Evolutionary conservation across 2,888 invertebrate genomes (phyloP).

Genomic region (Metellina segmentata): DNA sequence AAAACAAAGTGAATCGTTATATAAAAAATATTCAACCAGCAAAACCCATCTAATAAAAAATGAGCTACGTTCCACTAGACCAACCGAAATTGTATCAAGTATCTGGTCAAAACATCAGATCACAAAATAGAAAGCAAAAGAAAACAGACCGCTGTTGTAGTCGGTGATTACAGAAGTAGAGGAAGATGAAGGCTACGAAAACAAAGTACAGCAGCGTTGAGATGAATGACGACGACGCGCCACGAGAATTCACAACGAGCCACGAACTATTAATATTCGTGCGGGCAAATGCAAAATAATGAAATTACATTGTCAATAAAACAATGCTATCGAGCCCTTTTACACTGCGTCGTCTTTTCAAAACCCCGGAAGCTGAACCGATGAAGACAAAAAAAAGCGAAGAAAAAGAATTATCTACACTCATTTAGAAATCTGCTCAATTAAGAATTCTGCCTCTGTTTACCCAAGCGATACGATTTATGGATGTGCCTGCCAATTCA

Average conservation of each 20-base stretch:
- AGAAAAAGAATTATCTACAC: conserved; percentile 1
- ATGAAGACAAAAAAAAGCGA: conserved; percentile 11
- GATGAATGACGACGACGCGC: conserved; percentile 15
- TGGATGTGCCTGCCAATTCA: conserved; percentile 30
- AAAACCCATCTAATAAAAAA: no score
- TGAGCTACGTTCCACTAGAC: no score
- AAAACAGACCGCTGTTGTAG: background rate
- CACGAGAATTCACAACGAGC: conserved; percentile 36
- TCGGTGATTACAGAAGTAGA: conserved; percentile 6
- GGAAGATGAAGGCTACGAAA: background rate
- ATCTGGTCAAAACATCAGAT: no score
- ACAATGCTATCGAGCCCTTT: conserved; percentile 62
- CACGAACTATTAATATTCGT: conserved; percentile 58
- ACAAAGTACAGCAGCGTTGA: background rate
- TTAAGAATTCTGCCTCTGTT: conserved; percentile 61
- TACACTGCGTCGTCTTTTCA: conserved; percentile 15
- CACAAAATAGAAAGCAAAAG: background rate
- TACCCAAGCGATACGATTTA: conserved; percentile 60
- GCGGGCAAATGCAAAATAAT: conserved; percentile 29
- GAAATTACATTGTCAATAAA: conserved; percentile 71
- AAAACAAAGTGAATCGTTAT: no score
- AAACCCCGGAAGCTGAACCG: conserved; percentile 61
- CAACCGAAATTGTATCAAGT: no score
- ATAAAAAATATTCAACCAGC: no score
- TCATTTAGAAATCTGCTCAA: conserved; percentile 49